These are phyloP conservation scores for Fregata magnificens DNA, from an alignment of 2,113 vertebrate genomes.

Conservation along the genomic window DNA sequence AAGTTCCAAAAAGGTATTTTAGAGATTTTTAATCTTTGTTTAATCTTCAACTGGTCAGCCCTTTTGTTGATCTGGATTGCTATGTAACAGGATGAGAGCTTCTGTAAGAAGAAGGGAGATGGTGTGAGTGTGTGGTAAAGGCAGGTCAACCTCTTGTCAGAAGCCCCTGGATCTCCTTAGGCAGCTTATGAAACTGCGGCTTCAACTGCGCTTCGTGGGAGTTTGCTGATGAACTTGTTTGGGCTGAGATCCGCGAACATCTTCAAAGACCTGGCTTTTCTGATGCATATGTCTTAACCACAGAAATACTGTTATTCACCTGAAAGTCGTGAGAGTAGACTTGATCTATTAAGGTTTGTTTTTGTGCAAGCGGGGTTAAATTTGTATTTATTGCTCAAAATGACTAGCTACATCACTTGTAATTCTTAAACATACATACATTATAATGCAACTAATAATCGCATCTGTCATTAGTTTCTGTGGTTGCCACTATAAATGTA, in stretches of 20 bases:
- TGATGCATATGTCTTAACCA: neutral
- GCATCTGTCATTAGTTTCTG: neutral
- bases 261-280: neutral
- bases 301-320: neutral
- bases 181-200: neutral
- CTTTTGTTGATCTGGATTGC: neutral
- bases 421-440: neutral
- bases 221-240: neutral
- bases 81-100: neutral
- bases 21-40: neutral
- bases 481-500: neutral
- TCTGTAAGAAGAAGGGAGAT: neutral
- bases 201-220: neutral
- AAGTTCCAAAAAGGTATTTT: neutral
- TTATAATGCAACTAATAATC: no score
- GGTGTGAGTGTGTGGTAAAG: neutral
- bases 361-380: neutral
- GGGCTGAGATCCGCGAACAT: neutral
- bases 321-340: neutral
- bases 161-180: neutral
- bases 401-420: neutral
- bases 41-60: neutral
- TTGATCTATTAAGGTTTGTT: neutral
- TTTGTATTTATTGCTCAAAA: neutral
- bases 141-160: neutral